A percentile compares a stretch with the other conserved stretches of the same genome.
Evolutionary conservation across 2,797 vertebrate genomes (phyloP).

Genomic region (Microctenopoma stevenorrisi): DNA sequence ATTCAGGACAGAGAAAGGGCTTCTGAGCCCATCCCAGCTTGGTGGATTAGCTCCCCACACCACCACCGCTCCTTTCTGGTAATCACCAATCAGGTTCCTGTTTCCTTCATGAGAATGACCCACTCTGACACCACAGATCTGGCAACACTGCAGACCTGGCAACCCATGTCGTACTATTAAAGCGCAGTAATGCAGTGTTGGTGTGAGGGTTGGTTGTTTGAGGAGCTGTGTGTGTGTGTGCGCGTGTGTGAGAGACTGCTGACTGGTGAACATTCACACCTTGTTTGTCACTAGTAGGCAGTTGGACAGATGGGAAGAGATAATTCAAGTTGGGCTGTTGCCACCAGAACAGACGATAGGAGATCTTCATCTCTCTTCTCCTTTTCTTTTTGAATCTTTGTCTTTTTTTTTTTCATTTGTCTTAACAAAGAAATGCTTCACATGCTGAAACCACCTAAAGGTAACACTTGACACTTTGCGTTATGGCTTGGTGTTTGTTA

Average conservation of each 20-base stretch:
- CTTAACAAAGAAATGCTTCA: conserved; percentile 29
- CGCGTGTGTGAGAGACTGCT: conserved; percentile 47
- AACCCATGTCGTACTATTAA: conserved; percentile 21
- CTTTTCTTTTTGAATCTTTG: conserved; percentile 12
- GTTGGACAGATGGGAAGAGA: conserved; percentile 62
- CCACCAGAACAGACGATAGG: conserved; percentile 20
- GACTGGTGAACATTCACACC: conserved; percentile 60
- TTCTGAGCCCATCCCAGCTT: conserved; percentile 34
- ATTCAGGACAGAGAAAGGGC: not conserved
- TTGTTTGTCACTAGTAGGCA: conserved; percentile 65
- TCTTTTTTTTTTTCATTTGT: conserved; percentile 3
- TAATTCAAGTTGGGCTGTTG: conserved; percentile 50
- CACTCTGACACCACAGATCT: conserved; percentile 47
- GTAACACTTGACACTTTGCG: conserved; percentile 46
- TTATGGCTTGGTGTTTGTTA: conserved; percentile 24
- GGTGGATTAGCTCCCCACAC: conserved; percentile 60
- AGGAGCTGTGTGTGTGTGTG: conserved; percentile 42
- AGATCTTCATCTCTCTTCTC: conserved; percentile 33
- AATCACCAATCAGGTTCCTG: conserved; percentile 67
- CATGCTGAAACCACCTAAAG: conserved; percentile 43
- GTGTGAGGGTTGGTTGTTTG: conserved; percentile 30
- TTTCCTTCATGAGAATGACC: conserved; percentile 47
- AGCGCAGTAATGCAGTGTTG: conserved; percentile 32
- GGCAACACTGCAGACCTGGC: conserved; percentile 60
- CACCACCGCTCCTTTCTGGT: conserved; percentile 41